These are phyloP conservation scores for Mamestra configurata DNA, from an alignment of 1,140 invertebrate species.

Conservation along the genomic window DNA sequence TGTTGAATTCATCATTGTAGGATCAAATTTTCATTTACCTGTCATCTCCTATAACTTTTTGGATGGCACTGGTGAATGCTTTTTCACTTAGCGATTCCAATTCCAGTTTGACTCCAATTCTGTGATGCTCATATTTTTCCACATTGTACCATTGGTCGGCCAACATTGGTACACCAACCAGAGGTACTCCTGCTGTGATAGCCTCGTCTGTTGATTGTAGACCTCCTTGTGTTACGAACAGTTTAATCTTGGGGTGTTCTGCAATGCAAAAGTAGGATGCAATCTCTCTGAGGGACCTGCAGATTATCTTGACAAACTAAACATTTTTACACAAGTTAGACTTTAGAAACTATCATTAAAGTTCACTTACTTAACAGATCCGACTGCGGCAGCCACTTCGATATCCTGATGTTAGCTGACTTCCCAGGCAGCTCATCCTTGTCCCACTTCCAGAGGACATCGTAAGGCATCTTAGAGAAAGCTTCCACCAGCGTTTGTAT, in stretches of 20 bases:
- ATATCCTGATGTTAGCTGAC: constrained; percentile 81
- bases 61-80: too few species aligned
- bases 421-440: constrained; percentile 67
- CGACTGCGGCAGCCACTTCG: constrained; percentile 87
- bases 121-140: constrained; percentile 62
- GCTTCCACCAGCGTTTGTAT: constrained; percentile 44
- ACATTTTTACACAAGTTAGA: too few species aligned
- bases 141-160: constrained; percentile 73
- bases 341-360: too few species aligned
- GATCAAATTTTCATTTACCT: too few species aligned
- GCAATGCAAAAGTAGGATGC: constrained; percentile 47
- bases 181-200: constrained; percentile 86
- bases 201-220: constrained; percentile 89
- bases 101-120: constrained; percentile 67
- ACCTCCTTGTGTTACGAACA: constrained; percentile 81
- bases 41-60: too few species aligned
- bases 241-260: constrained; percentile 67
- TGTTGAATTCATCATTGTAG: too few species aligned
- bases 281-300: too few species aligned
- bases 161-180: constrained; percentile 83
- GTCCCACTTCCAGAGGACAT: constrained; percentile 85
- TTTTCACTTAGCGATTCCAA: too few species aligned
- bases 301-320: neutral
- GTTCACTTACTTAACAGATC: constrained; percentile 62
- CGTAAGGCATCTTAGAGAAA: constrained; percentile 59